Evolutionary conservation across 2,113 vertebrate genomes (phyloP), one percentile per base, ranked within the genome.

Genomic region (Chaetorhynchus papuensis): DNA sequence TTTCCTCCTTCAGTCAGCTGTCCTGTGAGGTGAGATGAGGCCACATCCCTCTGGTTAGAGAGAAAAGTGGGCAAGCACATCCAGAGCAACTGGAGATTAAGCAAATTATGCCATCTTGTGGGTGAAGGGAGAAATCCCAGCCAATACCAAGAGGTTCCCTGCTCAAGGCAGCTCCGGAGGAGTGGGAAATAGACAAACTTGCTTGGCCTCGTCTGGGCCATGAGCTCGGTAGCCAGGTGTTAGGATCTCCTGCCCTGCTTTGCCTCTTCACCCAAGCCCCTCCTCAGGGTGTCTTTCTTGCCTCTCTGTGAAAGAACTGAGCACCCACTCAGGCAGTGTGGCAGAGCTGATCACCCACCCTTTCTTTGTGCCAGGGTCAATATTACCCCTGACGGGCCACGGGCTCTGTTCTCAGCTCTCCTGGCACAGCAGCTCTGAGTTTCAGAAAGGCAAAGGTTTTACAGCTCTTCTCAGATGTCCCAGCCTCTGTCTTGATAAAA

Each of bases 61-160:
- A 24, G 28, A 20, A 44, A 90, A 83, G 69, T 15, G 44, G 30
- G 33, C 21, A 12, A 74, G 39, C 5, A 20, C 22, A 41, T 4
- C 12, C 69, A 71, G 27, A 79, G 33, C 47, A 82, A 20, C 7
- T 13, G 16, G 28, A 54, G 54, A 15, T 39, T 54, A 70, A 49
- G 70, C 9, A 44, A 56, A 76, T 83, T 4, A 60, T 90, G 95
- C 92, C 92, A 93, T 90, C 90, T 95, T 72, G 85, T 93, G 93
- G 77, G 39, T 59, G 52, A 66, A 78, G 37, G 60, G 69, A 91
- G 93, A 82, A 93, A 95, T 68, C 53, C 44, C 53, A 27, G 9
- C 22, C 0, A 0, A 87, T 94, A 60, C 3, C 0, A 2, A 69
- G 44, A 24, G 44, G 15, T 33, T 88, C 6, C 28, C 66, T 7